A percentile compares a stretch with the other conserved stretches of the same genome.
phyloP scores from a whole-genome alignment of 2,888 invertebrate genomes.

The Noctuana brunneofusca region DNA sequence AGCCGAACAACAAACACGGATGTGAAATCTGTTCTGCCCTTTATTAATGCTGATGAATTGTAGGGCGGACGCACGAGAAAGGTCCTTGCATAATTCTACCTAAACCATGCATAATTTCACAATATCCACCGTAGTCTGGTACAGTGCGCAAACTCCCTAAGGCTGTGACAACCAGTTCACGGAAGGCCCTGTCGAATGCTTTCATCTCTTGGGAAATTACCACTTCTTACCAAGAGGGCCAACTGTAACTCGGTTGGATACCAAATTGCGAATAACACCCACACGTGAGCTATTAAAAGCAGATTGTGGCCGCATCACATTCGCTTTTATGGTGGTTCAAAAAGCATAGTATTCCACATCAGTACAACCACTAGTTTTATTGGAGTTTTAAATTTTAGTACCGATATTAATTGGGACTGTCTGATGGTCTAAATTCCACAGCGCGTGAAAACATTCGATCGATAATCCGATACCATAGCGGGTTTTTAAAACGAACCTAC shows the following conservation, averaged over 20 bases:
- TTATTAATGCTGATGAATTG: not conserved
- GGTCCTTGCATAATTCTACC: not conserved
- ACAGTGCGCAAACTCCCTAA: constrained; percentile 24
- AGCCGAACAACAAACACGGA: not conserved
- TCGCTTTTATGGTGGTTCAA: constrained; percentile 40
- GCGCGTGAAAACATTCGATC: constrained; percentile 14
- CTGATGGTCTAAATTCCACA: constrained; percentile 27
- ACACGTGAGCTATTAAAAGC: constrained; percentile 42
- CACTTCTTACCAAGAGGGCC: constrained; percentile 44
- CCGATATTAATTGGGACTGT: constrained; percentile 26
- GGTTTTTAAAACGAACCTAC: too few species aligned
- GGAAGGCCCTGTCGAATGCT: constrained; percentile 39
- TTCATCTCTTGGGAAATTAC: constrained; percentile 48
- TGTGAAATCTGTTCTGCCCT: not conserved
- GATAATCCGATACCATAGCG: not conserved
- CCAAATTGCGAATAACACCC: constrained; percentile 34
- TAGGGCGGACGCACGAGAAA: not conserved
- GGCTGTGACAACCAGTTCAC: constrained; percentile 23
- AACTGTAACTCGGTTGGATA: constrained; percentile 41
- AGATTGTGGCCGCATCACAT: constrained; percentile 43
- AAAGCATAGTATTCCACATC: constrained; percentile 29
- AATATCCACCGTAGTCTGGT: not conserved
- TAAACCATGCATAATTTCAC: constrained; percentile 11
- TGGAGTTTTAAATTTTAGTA: constrained; percentile 30
- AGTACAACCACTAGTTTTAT: constrained; percentile 26